Evolutionary conservation across 1,140 invertebrate genomes (phyloP), one percentile per base, ranked within the genome.

Genomic region (Aphis gossypii): DNA sequence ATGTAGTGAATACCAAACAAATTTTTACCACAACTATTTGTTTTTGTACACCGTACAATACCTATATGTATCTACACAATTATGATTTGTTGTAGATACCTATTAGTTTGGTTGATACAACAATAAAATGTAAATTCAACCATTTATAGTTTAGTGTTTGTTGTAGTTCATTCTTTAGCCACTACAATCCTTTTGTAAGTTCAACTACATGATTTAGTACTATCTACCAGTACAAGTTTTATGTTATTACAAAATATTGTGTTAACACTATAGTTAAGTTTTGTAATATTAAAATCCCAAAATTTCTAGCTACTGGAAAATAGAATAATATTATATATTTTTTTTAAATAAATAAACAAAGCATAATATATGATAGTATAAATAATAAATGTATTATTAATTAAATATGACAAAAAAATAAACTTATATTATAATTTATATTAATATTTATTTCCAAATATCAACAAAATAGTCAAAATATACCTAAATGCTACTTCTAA

Each of bases 341-440:
- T n/a, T 82, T 82, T 82, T 6, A 38, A 82, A 82, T 82, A 82
- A 82, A 82, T 38, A 38, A 82, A 82, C n/a, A 82, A 82, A 82
- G 14, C 35, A 38, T 7, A 35, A 38, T 38, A 82, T 82, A 21
- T 18, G 11, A 82, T 82, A 18, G 18, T 38, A 82, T 82, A 82
- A 82, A 82, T 35, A 82, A 82, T 20, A 82, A 38, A 20, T 82
- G 38, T 82, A 38, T 82, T 21, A 56, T 8, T 56, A 56, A 56
- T 25, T 35, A 35, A 35, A 46, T 46, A 46, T 11, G 6, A 46
- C 8, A 46, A 46, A 5, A 46, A 46, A 46, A 46, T 46, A 46
- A 0, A 46, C 46, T 46, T 46, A 46, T 35, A 46, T 46, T 46
- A 46, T 9, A 46, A 8, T 46, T 0, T 35, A 35, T 35, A 35